Evolutionary conservation across 2,797 vertebrate genomes (phyloP), one percentile per base, ranked within the genome.

Genomic region (Falco rusticolus): DNA sequence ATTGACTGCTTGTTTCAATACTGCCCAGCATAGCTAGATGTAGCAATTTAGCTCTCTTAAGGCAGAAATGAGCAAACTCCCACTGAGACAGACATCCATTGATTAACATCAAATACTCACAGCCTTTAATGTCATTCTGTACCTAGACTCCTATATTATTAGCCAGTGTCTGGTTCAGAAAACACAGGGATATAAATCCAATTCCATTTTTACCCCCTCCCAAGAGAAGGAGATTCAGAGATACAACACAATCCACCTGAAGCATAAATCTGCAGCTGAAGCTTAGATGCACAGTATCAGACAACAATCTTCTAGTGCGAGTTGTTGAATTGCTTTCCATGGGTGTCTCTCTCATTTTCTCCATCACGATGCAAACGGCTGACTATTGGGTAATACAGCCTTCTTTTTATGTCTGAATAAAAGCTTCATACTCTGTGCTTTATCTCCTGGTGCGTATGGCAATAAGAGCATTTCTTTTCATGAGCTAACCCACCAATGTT

Each of bases 31-130:
- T 96, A 94, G 96, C 94, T 93, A 93, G 95, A 95, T 96, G 92
- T 97, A 96, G 94, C 97, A 96, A 96, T 97, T 97, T 96, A 96
- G 89, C 83, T 96, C 96, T 97, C 94, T 97, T 95, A 97, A 96
- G 92, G 87, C 89, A 96, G 94, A 97, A 96, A 97, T 95, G 97
- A 95, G 95, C 97, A 96, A 97, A 90, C 85, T 97, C 97, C 96
- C 94, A 88, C 95, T 65, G 97, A 91, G 96, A 88, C 95, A 97
- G 93, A 87, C 87, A 96, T 93, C 83, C 95, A 96, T 96, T 97
- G 97, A 97, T 97, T 97, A 96, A 97, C 96, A 96, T 96, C 95
- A 96, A 96, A 95, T 94, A 84, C 95, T 96, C 95, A 85, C 93
- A 95, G 93, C 70, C 66, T 94, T 96, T 96, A 97, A 97, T 95